Evolutionary conservation across 2,797 vertebrate species (phyloP), one percentile per base, ranked within the genome.

Genomic region (Melopsittacus undulatus): DNA sequence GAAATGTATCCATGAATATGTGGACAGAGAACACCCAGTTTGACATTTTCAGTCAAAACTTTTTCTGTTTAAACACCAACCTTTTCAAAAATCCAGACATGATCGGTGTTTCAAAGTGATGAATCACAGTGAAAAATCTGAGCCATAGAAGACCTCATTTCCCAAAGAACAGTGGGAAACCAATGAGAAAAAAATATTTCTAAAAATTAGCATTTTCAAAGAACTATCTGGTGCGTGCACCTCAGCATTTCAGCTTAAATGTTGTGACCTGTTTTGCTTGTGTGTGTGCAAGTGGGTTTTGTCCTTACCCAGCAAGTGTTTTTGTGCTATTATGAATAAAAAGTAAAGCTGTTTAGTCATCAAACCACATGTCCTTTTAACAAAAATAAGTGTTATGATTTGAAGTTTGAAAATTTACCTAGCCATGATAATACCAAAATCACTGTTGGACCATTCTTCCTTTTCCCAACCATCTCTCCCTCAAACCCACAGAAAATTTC

Each of bases 71-170:
- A 86, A 94, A 95, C 48, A 78, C 11, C 29, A 36, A 18, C 18
- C 19, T 88, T 96, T 96, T 95, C 74, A 87, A 81, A 77, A 95
- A 91, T 79, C 34, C 78, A 95, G 89, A 83, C 61, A 83, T 72
- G 93, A 93, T 77, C 4, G 5, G 26, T 87, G 20, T 77, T 96
- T 43, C 51, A 90, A 77, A 86, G 23, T 46, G 21, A 94, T 88
- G 79, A 96, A 64, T 95, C 68, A 85, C 17, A 75, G 63, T 32
- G 51, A 43, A 91, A 89, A 95, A 95, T 91, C 15, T 85, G 89
- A 90, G 63, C 59, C 61, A 77, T 32, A n/a, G 64, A 82, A 94
- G 72, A 90, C 36, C 59, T 86, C 4, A 82, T 91, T 94, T 96
- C 84, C 64, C 61, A 77, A 84, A 78, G 64, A 81, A 34, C 17